Evolutionary conservation across 2,888 invertebrate genomes (phyloP).

Genomic region (Epirrita christyi): DNA sequence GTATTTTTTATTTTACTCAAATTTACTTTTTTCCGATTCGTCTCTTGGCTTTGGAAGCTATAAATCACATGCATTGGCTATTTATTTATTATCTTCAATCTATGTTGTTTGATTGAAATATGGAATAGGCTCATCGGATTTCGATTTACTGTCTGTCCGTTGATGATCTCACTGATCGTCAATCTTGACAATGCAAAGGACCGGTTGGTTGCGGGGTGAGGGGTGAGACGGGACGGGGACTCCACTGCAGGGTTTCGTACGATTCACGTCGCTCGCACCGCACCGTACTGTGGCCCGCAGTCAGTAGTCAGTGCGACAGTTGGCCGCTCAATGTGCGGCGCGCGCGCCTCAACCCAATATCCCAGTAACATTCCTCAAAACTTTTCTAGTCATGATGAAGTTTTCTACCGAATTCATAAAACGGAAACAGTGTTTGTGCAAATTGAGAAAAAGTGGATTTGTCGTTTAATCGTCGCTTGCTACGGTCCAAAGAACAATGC

Average conservation of each 20-base stretch:
- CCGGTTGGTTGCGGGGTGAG: conserved; percentile 70
- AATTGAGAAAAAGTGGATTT: conserved; percentile 60
- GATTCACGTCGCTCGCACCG: conserved; percentile 72
- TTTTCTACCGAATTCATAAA: conserved; percentile 48
- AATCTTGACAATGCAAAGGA: conserved; percentile 83
- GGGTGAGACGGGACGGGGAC: conserved; percentile 62
- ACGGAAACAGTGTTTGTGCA: conserved; percentile 54
- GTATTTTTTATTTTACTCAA: neutral
- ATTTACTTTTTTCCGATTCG: no score
- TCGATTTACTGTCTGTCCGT: conserved; percentile 64
- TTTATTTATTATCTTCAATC: neutral
- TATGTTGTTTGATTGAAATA: conserved; percentile 35
- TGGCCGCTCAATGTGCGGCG: conserved; percentile 77
- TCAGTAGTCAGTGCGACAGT: conserved; percentile 71
- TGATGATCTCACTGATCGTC: conserved; percentile 82
- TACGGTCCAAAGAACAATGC: conserved; percentile 84
- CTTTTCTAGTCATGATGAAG: conserved; percentile 69
- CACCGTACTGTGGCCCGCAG: conserved; percentile 57
- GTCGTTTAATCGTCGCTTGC: conserved; percentile 64
- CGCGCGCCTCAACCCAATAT: conserved; percentile 68
- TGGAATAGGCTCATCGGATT: conserved; percentile 53
- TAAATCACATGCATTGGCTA: neutral
- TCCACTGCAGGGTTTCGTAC: conserved; percentile 74
- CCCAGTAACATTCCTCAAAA: conserved; percentile 63
- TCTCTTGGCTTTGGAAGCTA: neutral